Evolutionary conservation across 2,888 invertebrate genomes (phyloP), one percentile per base, ranked within the genome.

Genomic region (Nebria salina): DNA sequence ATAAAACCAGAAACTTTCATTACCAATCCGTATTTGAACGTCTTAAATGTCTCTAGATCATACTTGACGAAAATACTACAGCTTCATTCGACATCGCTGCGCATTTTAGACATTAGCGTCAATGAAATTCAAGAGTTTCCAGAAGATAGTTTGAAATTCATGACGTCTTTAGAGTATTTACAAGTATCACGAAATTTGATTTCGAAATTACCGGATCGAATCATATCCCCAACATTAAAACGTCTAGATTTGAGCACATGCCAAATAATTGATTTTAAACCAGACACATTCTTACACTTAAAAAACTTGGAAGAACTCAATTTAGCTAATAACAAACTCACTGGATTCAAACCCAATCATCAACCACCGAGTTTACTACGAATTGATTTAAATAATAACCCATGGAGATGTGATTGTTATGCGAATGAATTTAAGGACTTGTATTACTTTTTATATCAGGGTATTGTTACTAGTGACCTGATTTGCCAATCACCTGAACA

Each of bases 341-440:
- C 91, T 75, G 91, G 92, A 65, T 91, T 94, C 88, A 90, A 89
- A 65, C 89, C 90, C 7, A 88, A 89, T 1, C 91, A 91, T 85
- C 95, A 95, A 85, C 90, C 90, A 0, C 89, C 90, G 1, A 94
- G 93, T 87, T 88, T 90, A 9, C 91, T 90, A 82, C 89, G 90
- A 77, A 87, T 95, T n/a, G 90, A 91, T 85, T 86, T 95, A 72
- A 90, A 91, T 15, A 94, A 95, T 85, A 95, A 95, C 87, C 93
- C 94, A 83, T 95, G 95, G 95, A 90, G 93, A 82, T 95, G 95
- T 86, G 93, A 94, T 83, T 95, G 95, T 85, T 84, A 87, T n/a
- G 91, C 92, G 83, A 84, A 85, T 0, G 90, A 92, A 26, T 91
- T 95, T 86, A 90, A 91, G 78, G 90, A 91, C 9, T 92, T 93